phyloP scores from a whole-genome alignment of 2,797 vertebrate species.

The Intellagama lesueurii region DNA sequence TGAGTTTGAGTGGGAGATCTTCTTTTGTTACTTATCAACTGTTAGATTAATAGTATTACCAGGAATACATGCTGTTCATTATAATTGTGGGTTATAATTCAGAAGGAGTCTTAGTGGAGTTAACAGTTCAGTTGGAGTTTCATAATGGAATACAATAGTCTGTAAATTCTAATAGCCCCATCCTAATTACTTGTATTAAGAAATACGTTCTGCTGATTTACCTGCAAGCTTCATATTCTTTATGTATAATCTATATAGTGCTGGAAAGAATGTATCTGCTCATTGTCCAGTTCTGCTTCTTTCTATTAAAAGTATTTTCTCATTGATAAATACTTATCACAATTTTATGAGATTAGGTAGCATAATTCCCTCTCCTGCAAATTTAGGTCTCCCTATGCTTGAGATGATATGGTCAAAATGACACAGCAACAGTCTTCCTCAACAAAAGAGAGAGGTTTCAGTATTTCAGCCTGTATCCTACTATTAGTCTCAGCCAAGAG shows the following conservation, averaged over 20 bases:
- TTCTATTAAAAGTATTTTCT: constrained; percentile 18
- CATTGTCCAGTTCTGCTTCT: neutral
- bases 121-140: constrained; percentile 7
- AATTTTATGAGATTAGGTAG: constrained; percentile 34
- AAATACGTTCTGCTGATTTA: neutral
- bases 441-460: neutral
- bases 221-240: neutral
- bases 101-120: too few relatives aligned
- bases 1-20: neutral
- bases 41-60: neutral
- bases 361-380: neutral
- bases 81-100: constrained; percentile 4
- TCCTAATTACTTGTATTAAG: neutral
- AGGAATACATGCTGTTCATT: neutral
- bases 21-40: neutral
- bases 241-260: constrained; percentile 29
- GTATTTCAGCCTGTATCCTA: too few relatives aligned
- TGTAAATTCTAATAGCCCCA: neutral
- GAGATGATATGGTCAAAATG: neutral
- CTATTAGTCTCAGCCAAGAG: too few relatives aligned
- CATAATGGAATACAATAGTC: neutral
- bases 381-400: neutral
- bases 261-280: constrained; percentile 27
- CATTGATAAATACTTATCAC: neutral
- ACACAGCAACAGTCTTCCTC: neutral